phyloP scores from a whole-genome alignment of 2,888 invertebrate species.

The Eristalis tenax region DNA sequence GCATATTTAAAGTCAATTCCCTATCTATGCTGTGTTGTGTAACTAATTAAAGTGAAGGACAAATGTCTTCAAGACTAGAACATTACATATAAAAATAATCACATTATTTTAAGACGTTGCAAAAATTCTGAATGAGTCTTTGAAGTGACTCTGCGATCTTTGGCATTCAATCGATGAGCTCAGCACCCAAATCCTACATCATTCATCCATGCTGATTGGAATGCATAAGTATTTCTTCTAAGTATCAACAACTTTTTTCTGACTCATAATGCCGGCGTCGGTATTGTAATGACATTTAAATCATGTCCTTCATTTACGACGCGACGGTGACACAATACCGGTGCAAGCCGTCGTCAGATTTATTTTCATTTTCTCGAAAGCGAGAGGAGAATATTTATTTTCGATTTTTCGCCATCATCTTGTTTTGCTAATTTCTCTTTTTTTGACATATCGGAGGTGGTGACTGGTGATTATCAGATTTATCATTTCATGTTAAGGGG shows the following conservation, averaged over 20 bases:
- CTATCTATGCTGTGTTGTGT: conserved; percentile 26
- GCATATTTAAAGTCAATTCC: conserved; percentile 27
- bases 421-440: not conserved
- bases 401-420: not conserved
- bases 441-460: not conserved
- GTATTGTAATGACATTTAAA: not conserved
- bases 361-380: not conserved
- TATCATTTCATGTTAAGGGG: not conserved
- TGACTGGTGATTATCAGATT: not conserved
- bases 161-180: not conserved
- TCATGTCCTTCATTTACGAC: not conserved
- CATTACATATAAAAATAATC: not conserved
- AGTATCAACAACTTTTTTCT: not conserved
- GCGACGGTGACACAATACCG: not conserved
- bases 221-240: not conserved
- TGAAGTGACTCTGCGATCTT: not conserved
- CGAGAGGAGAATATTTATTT: not conserved
- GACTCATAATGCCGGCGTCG: not conserved
- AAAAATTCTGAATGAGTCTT: too few species aligned
- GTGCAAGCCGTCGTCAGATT: not conserved
- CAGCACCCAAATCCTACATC: not conserved
- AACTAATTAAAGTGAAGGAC: conserved; percentile 4
- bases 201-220: not conserved
- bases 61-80: not conserved
- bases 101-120: not conserved